Evolutionary conservation across 2,888 invertebrate species (phyloP).

Genomic region (Invenusta paracnida): DNA sequence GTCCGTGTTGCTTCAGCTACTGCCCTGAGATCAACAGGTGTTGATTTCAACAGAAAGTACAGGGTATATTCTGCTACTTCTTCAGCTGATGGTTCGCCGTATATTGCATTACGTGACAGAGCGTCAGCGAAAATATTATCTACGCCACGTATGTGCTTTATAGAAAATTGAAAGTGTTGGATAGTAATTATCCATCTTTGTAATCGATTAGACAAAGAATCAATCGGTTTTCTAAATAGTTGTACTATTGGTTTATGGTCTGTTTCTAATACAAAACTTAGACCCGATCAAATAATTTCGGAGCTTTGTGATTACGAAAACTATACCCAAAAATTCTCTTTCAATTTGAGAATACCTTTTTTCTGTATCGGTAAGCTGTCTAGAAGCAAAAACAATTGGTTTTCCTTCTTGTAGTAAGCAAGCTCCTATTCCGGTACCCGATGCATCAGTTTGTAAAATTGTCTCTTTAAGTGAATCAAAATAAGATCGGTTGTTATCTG

Average conservation of each 20-base stretch:
- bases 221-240: not conserved
- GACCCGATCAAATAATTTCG: not conserved
- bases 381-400: not conserved
- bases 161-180: not conserved
- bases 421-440: not conserved
- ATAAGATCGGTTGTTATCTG: not conserved
- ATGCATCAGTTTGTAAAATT: not conserved
- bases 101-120: not conserved
- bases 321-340: not conserved
- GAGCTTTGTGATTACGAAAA: not conserved
- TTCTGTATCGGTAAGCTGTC: not conserved
- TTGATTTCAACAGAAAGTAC: not conserved
- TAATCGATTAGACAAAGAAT: not conserved
- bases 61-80: not conserved
- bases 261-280: not conserved
- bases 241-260: constrained; percentile 1
- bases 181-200: not conserved
- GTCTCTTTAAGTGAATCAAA: not conserved
- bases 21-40: not conserved
- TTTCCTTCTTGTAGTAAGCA: not conserved
- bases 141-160: not conserved
- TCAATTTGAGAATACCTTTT: constrained; percentile 12
- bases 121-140: constrained; percentile 7
- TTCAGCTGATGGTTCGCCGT: not conserved
- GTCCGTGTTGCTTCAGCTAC: not conserved